Conservation (phyloP, 1,140 invertebrate species). For the Teleogryllus occipitalis region DNA sequence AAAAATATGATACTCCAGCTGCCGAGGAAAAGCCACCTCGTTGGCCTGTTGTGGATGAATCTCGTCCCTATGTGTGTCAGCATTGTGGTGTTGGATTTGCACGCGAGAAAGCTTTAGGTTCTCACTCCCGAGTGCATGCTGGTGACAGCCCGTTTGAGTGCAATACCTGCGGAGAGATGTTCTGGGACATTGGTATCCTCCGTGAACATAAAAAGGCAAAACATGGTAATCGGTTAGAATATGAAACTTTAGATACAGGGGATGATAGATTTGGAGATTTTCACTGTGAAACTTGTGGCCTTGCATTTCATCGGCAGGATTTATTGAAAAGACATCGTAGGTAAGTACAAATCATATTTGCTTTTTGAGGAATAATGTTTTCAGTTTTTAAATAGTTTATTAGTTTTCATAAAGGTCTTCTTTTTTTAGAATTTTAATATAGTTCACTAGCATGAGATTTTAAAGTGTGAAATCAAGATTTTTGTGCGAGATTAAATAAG, state of each 20-base stretch:
- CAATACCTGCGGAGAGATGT: constrained; percentile 65
- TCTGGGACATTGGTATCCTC: constrained; percentile 59
- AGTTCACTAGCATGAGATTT: too few relatives aligned
- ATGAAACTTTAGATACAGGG: constrained; percentile 35
- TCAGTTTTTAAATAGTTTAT: background rate
- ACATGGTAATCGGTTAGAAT: constrained; percentile 13
- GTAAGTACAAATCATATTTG: constrained; percentile 21
- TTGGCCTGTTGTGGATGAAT: constrained; percentile 58
- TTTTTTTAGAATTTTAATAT: too few relatives aligned
- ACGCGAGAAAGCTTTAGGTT: constrained; percentile 66
- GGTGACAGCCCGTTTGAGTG: constrained; percentile 68
- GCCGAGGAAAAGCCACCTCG: constrained; percentile 29
- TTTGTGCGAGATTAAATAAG: too few relatives aligned
- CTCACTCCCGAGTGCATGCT: constrained; percentile 49
- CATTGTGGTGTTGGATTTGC: constrained; percentile 70
- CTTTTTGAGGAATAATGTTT: background rate
- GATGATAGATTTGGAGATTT: constrained; percentile 61
- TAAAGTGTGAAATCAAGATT: too few relatives aligned
- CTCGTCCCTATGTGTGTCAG: constrained; percentile 69
- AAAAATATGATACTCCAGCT: constrained; percentile 25
- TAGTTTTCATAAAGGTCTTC: too few relatives aligned
- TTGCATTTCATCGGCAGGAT: constrained; percentile 65
- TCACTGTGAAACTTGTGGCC: constrained; percentile 65
- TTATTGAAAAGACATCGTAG: constrained; percentile 59
- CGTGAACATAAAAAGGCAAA: constrained; percentile 29